Percentiles rank a stretch among this genome's conserved stretches.
These are phyloP conservation scores for Oncorhynchus tshawytscha DNA, from an alignment of 2,113 vertebrate genomes.

Conservation along the genomic window DNA sequence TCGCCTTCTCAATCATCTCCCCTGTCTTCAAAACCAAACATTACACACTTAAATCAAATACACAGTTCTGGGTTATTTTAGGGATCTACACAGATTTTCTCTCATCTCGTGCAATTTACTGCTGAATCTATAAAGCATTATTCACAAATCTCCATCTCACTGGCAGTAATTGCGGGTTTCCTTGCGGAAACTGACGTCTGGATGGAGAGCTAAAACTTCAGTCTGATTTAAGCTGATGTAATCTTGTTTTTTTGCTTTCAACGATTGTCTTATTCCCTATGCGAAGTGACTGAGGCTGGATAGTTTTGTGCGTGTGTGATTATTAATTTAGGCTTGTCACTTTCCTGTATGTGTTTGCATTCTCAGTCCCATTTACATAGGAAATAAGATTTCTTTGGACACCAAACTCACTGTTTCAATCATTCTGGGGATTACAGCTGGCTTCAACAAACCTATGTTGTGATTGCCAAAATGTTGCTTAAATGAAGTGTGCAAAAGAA, in stretches of 20 bases:
- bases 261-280: conserved; percentile 34
- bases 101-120: neutral
- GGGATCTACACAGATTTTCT: neutral
- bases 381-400: conserved; percentile 15
- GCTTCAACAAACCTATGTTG: conserved; percentile 12
- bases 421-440: conserved; percentile 26
- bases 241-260: conserved; percentile 47
- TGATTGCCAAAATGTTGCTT: conserved; percentile 20
- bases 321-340: conserved; percentile 4
- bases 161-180: conserved; percentile 9
- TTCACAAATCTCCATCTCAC: conserved; percentile 27
- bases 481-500: conserved; percentile 4
- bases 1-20: neutral
- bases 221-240: conserved; percentile 34
- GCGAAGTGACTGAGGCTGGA: conserved; percentile 6
- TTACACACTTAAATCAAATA: neutral
- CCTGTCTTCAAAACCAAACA: neutral
- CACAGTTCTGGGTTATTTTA: neutral
- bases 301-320: neutral
- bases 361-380: conserved; percentile 26
- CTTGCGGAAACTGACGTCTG: conserved; percentile 26
- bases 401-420: conserved; percentile 19
- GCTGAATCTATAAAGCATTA: neutral
- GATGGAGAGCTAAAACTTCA: neutral
- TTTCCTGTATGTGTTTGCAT: conserved; percentile 7